Evolutionary conservation across 53 echinoderm and acorn worm species (phyloP), one percentile per base, ranked within the genome.

Genomic region (Zoroaster sp.): DNA sequence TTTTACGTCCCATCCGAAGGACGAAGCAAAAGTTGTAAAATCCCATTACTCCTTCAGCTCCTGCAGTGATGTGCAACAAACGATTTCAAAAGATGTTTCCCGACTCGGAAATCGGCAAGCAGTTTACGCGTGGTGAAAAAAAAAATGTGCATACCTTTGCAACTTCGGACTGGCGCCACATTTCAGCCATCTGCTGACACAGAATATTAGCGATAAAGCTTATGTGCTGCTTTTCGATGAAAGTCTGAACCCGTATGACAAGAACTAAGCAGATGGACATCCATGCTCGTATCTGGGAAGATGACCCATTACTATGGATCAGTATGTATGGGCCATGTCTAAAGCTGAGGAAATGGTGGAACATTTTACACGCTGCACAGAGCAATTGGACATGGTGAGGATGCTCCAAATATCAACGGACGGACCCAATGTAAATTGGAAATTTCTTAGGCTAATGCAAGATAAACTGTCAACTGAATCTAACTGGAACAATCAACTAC

Each of bases 171-270:
- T 91, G 5, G 91, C 91, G 21, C 86, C 91, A 74, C 67, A 91
- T 32, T 91, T 91, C 31, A 33, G 69, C 36, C 34, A 89, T 28
- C 4, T 75, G 15, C 47, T 88, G 13, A 37, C 46, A 25, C 11
- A 91, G 37, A 75, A 55, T 67, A 31, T 86, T 25, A 86, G 23
- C 34, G 86, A 91, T 11, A 18, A 85, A 68, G 79, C 47, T 28
- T 89, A 69, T 42, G 80, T 87, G n/a, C 13, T 91, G 35, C 67
- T 80, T 12, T 91, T 91, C 72, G 80, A 91, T 87, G 91, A 91
- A 77, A 79, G 91, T 69, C 30, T 91, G 69, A 91, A 79, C 55
- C 30, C 35, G 17, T 31, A 46, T 4, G 66, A 69, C 33, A 65
- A 87, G 55, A 38, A 15, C n/a, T 10, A 75, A 91, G 72, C 92